Percentiles rank a stretch among this genome's conserved stretches.
Conservation (phyloP, 2,113 vertebrate genomes). For the Menura novaehollandiae region DNA sequence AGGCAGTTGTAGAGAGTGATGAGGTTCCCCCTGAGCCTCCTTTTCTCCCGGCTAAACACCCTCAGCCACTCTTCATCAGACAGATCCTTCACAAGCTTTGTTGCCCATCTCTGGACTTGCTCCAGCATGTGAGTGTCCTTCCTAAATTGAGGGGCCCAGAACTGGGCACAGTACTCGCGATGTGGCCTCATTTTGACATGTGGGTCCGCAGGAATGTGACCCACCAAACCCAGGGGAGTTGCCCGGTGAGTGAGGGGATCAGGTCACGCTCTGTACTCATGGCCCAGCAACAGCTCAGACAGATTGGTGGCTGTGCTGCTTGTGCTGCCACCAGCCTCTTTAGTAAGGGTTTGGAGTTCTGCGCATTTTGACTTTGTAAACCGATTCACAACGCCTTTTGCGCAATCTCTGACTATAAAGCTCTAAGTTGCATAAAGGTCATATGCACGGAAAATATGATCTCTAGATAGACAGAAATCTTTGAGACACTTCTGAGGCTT, state of each 20-base stretch:
- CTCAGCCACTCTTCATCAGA: background rate
- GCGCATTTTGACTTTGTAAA: background rate
- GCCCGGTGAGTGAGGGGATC: fast-evolving
- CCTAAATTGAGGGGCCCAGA: too few relatives aligned
- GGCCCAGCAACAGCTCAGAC: fast-evolving
- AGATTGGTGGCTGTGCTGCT: fast-evolving
- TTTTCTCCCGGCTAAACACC: background rate
- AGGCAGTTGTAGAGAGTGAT: too few relatives aligned
- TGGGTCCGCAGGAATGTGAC: background rate
- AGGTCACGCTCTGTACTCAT: fast-evolving
- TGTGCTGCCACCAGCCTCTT: background rate
- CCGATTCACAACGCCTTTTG: background rate
- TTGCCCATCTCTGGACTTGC: background rate
- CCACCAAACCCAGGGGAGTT: background rate
- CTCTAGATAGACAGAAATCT: background rate
- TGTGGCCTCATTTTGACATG: background rate
- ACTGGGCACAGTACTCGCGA: background rate
- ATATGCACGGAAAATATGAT: fast-evolving
- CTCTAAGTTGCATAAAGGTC: background rate
- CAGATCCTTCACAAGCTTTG: too few relatives aligned
- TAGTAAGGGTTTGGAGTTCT: background rate
- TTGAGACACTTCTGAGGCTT: background rate
- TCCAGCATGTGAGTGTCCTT: background rate
- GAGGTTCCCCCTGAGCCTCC: fast-evolving
- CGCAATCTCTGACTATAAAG: background rate